These are phyloP conservation scores for Heliocidaris erythrogramma DNA, from an alignment of 35 echinoderm and acorn worm genomes.

Conservation along the genomic window DNA sequence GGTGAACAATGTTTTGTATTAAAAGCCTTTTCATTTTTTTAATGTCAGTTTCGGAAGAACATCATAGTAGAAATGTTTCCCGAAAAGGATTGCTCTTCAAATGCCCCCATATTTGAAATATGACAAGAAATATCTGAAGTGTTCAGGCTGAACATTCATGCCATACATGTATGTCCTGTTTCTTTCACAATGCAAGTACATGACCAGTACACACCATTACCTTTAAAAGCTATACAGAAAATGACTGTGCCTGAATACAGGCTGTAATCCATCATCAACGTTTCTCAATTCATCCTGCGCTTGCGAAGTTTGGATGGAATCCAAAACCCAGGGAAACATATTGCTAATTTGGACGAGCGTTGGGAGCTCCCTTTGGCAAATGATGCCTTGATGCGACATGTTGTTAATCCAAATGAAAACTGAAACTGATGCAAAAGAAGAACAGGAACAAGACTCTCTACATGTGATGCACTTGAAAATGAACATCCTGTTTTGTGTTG, in stretches of 20 bases:
- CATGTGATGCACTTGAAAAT: background rate
- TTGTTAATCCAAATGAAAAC: conserved; percentile 10
- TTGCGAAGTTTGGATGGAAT: background rate
- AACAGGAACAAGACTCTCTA: conserved; percentile 3
- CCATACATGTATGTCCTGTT: too few relatives aligned
- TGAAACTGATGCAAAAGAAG: background rate
- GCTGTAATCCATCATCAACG: background rate
- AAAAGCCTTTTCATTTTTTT: too few relatives aligned
- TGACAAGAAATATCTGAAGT: too few relatives aligned
- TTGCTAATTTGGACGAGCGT: background rate
- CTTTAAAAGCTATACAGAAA: background rate
- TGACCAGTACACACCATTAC: background rate
- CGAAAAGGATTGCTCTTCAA: too few relatives aligned
- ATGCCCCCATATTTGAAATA: too few relatives aligned
- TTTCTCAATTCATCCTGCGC: background rate
- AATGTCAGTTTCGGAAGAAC: too few relatives aligned
- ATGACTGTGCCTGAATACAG: background rate
- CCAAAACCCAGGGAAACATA: background rate
- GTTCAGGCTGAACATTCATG: too few relatives aligned
- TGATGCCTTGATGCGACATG: background rate
- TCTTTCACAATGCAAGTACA: too few relatives aligned
- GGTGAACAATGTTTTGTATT: too few relatives aligned
- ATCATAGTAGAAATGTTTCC: too few relatives aligned
- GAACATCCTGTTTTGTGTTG: background rate
- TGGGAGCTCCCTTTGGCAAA: background rate